Evolutionary conservation across 1,140 invertebrate genomes (phyloP).

Genomic region (Luehdorfia chinensis): DNA sequence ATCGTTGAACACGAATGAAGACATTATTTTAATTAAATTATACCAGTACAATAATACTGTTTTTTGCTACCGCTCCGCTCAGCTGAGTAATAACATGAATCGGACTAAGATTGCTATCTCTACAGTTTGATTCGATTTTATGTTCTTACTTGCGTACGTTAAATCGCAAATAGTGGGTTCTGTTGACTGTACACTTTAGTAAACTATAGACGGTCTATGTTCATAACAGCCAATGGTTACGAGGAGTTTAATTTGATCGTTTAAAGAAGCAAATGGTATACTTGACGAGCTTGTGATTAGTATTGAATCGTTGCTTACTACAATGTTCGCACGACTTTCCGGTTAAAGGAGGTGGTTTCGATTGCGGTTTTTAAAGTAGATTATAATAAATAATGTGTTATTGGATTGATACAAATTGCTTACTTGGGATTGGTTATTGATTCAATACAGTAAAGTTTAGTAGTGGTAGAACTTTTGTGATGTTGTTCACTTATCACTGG

Average conservation of each 20-base stretch:
- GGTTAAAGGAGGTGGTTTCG: slow-evolving; percentile 3
- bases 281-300: slow-evolving; percentile 9
- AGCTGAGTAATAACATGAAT: slow-evolving; percentile 58
- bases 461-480: too few relatives aligned
- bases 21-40: slow-evolving; percentile 15
- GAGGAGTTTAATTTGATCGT: slow-evolving; percentile 34
- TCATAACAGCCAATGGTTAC: slow-evolving; percentile 31
- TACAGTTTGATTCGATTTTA: slow-evolving; percentile 59
- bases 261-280: slow-evolving; percentile 14
- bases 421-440: too few relatives aligned
- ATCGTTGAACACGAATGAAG: slow-evolving; percentile 5
- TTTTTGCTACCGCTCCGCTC: slow-evolving; percentile 40
- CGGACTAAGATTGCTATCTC: slow-evolving; percentile 55
- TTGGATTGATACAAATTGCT: too few relatives aligned
- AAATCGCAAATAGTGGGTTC: slow-evolving; percentile 68
- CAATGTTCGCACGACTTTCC: slow-evolving; percentile 9
- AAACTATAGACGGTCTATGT: slow-evolving; percentile 29
- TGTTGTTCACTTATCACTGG: too few relatives aligned
- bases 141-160: slow-evolving; percentile 49
- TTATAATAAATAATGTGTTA: too few relatives aligned
- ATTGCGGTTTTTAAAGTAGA: not conserved
- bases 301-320: slow-evolving; percentile 21
- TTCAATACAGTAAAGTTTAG: too few relatives aligned
- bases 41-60: slow-evolving; percentile 7
- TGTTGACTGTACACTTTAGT: slow-evolving; percentile 47